Evolutionary conservation across 2,888 invertebrate species (phyloP), one percentile per base, ranked within the genome.

Genomic region (Callyntrura guangdongensis): DNA sequence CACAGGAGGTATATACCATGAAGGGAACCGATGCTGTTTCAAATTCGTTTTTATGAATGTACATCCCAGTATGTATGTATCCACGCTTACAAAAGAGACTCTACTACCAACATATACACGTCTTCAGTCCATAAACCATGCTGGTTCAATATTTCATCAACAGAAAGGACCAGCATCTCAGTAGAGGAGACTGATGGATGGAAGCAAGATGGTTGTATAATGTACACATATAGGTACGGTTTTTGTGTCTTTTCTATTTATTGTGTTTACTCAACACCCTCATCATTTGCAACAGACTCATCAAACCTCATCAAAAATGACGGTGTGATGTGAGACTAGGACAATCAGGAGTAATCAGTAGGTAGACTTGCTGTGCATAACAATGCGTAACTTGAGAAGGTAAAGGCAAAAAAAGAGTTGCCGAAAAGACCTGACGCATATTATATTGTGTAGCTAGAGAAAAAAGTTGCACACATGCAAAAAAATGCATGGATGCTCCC

Each of bases 401-500:
- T 27, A 72, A 72, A 72, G 47, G 25, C 47, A 17, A 20, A 11
- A 69, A 45, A 72, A 47, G 47, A 72, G 12, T 20, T 9, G 17
- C 25, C 3, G 36, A 11, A 12, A n/a, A 47, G 47, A 47, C 2
- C 17, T 47, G 17, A 25, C 20, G 20, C 12, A 64, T 25, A 22
- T 64, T 36, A 36, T 36, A 36, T 36, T 36, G 36, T 36, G 36
- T 36, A 36, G 2, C 6, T 36, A 36, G 22, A 36, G 36, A 9
- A 45, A 20, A 72, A 72, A 72, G 45, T 47, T 8, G 17, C 72
- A 72, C 36, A 36, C 72, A 72, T n/a, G 47, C 72, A 45, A 72
- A 47, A 47, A 64, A 64, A 59, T 12, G 67, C 11, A 27, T 67
- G 27, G 36, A 67, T 14, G 67, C 27, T 67, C 14, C 17, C 14